Base-by-base conservation (phyloP, 2,888 invertebrate genomes). In the Pammene aurita region DNA sequence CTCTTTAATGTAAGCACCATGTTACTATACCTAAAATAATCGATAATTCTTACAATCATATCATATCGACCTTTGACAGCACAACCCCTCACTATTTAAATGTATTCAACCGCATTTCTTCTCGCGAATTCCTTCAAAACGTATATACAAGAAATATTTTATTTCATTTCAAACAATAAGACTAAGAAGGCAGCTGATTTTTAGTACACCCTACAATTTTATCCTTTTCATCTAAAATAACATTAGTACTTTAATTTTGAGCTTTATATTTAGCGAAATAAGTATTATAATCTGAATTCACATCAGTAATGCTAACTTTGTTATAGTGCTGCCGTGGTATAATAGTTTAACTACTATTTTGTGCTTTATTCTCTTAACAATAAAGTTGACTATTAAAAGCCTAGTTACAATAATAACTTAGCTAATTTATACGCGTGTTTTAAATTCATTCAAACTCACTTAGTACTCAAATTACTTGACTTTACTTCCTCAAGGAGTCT, bases 381-480 rank as follows among this genome's bases (percentile, higher is more conserved):
- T 62, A 52, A 16, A 26, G 50, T 52, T 4, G 38, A 52, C 13
- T 62, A 41, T 62, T 41, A 10, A 4, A 7, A 1, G 7, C 9
- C 13, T 13, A 38, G 41, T 18, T 54, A 58, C 44, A 48, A 61
- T 41, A 48, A 66, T 62, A 71, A 71, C 62, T 66, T 67, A 67
- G 64, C 63, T 71, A 71, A 67, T 72, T 72, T 77, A 76, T 77
- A 78, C 77, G 76, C 76, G 73, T 72, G 70, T 72, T 72, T 74
- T 72, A 60, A 50, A 80, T 80, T 75, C 75, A 76, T 78, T 71
- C 72, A 68, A 76, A 82, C 84, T 84, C 78, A 81, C 60, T 79
- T 86, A 88, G 88, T 88, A 84, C 88, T 89, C 88, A 79, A 84
- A 86, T 88, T 89, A 88, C 88, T 88, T 88, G 88, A 89, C 88